Conservation (phyloP, 2,888 invertebrate species). For the Fragum sueziense region DNA sequence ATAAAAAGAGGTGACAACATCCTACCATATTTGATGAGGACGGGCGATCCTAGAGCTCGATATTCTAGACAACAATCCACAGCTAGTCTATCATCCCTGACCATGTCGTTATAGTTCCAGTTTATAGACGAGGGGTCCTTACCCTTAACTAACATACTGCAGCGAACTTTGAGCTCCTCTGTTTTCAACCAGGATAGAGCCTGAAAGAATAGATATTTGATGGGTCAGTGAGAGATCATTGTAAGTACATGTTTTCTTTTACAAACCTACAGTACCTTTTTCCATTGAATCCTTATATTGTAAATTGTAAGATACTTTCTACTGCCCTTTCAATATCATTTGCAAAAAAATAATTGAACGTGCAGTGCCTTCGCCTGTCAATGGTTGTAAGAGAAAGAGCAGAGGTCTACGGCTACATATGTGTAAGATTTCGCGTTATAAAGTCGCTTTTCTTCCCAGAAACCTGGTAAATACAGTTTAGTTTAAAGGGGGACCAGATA, state of each 20-base stretch:
- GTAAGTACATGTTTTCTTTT: no score
- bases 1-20: neutral
- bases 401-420: no score
- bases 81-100: conserved; percentile 20
- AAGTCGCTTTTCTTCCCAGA: no score
- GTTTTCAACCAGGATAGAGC: conserved; percentile 47
- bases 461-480: no score
- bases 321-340: no score
- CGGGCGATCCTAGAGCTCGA: conserved; percentile 50
- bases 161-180: conserved; percentile 46
- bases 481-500: no score
- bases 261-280: neutral
- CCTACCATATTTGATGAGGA: conserved; percentile 22
- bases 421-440: no score
- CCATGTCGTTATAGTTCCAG: conserved; percentile 54
- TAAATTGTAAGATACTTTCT: no score
- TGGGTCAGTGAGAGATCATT: no score
- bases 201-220: conserved; percentile 19
- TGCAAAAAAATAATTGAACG: no score
- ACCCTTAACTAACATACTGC: conserved; percentile 32
- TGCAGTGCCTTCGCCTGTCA: no score
- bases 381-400: no score
- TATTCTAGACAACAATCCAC: conserved; percentile 50
- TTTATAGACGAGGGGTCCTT: conserved; percentile 42
- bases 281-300: neutral